Evolutionary conservation across 2,888 invertebrate genomes (phyloP), one percentile per base, ranked within the genome.

Genomic region (Cosmopolites sordidus): DNA sequence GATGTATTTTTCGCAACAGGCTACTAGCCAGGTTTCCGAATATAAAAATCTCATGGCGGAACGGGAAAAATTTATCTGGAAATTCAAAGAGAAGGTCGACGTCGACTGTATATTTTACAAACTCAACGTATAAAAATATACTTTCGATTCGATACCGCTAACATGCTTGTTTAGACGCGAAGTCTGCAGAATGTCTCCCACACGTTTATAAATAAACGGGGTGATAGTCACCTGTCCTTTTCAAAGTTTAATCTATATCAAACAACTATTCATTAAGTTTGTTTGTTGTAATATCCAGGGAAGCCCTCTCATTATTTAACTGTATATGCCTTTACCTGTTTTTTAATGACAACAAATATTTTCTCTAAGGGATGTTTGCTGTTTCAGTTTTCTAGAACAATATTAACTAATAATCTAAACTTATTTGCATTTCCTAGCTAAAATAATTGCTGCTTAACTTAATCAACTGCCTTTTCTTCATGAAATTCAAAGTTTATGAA

Each of bases 171-270:
- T 70, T 71, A 68, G 62, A 52, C 64, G 67, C 64, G 68, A 67
- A 66, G 69, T 64, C 71, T 72, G 71, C 67, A 64, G 65, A 69
- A 69, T 70, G 69, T 72, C 71, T 69, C 67, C 67, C 65, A 64
- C 64, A 63, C 64, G 65, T 65, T 66, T 71, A 71, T 69, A 71
- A 70, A 70, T 70, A 71, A 69, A 69, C 68, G 63, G 66, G 66
- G 66, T 68, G 67, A 66, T 68, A 68, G 61, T 69, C 68, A 69
- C 68, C 66, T 69, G 68, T 68, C 67, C 66, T 66, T 64, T 66
- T 66, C 65, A 62, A 18, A 63, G 62, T 64, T 68, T 62, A 62
- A 64, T 68, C 64, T 66, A 67, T 63, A 63, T 61, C 66, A 67
- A 68, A 67, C 67, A 66, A 65, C 65, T 63, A 64, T 63, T 64